Evolutionary conservation across 2,797 vertebrate species (phyloP), one percentile per base, ranked within the genome.

Genomic region (Psittacula echo): DNA sequence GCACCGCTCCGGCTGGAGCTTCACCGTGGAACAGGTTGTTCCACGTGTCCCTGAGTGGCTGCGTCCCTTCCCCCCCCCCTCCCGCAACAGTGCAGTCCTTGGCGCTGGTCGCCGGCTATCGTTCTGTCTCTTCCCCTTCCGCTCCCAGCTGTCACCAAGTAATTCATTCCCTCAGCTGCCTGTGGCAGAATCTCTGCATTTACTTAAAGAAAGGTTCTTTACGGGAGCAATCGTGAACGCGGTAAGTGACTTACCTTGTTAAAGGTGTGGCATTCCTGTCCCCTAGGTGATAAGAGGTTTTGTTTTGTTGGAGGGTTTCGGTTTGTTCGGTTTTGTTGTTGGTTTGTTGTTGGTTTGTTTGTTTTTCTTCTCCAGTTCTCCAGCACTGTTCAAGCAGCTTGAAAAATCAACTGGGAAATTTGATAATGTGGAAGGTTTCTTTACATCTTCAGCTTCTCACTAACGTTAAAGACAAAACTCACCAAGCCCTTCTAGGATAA

Each of bases 91-190:
- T 76, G 80, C 95, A 74, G 94, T 44, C 94, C 74, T 93, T 61
- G 85, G 85, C 85, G 65, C 48, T 92, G 91, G 62, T 90, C 86
- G 70, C 89, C 85, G 54, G 85, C 89, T 97, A 72, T 81, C 41
- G 42, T 90, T 79, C 87, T 84, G 75, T 77, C 75, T 85, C 68
- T 86, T 86, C 51, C 39, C 47, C 5, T 61, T 51, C 37, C 61
- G 94, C 51, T 77, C 47, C 85, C 89, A 56, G 37, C 45, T 94
- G 54, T 47, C 73, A 67, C 29, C 97, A 89, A 96, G 89, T 96
- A 96, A 97, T 97, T 95, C 61, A 84, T 95, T 94, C 91, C 92
- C 71, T 26, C 79, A 86, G 94, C 94, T 95, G 65, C 81, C 67
- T 93, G 90, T 87, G 94, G 82, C 90, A 96, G 87, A 90, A 45